Base-by-base conservation (phyloP, 2,113 vertebrate species). In the Butorides virescens region DNA sequence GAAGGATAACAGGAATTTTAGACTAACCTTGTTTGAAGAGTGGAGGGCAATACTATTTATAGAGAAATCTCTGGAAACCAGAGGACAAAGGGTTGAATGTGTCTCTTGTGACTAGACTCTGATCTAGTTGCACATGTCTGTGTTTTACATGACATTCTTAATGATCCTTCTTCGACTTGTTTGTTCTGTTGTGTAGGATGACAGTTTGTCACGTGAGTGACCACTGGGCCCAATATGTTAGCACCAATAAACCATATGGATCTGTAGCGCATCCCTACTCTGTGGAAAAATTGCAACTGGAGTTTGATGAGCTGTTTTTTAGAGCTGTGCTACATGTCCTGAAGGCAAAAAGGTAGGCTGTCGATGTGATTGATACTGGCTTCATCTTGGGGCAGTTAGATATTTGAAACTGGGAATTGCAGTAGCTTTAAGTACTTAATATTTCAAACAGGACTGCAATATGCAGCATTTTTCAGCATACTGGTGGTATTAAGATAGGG, bases 281-380 rank as follows among this genome's bases (percentile, higher is more conserved):
- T 8, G 18, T 99, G 94, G 99, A 99, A 71, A 99, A 99, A 89
- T 97, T 99, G 74, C 99, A 99, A 47, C 95, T 99, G 92, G 99
- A 99, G 93, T 99, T 99, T 53, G 99, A 99, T 90, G 98, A 99
- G 67, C 98, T 99, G 32, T 99, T 99, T 97, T 98, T 99, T 74
- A 98, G 99, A 95, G 98, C 99, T 82, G 99, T 99, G 49, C 98
- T 99, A 2, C 99, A 99, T 76, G 99, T 99, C 29, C 98, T 99
- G 85, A 99, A 99, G 97, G 99, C 99, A 80, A 99, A 99, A 98
- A 99, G 99, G 99, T 99, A 96, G 72, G 94, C 34, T 42, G 19
- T 26, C 2, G 29, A 1, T 14, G 42, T 21, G 22, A 11, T 18
- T 37, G 10, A 5, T 65, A 52, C 32, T 71, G 50, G 36, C 10